Percentiles rank a stretch among this genome's conserved stretches.
phyloP scores from a whole-genome alignment of 2,888 invertebrate species.

The Chloroclysta siterata region DNA sequence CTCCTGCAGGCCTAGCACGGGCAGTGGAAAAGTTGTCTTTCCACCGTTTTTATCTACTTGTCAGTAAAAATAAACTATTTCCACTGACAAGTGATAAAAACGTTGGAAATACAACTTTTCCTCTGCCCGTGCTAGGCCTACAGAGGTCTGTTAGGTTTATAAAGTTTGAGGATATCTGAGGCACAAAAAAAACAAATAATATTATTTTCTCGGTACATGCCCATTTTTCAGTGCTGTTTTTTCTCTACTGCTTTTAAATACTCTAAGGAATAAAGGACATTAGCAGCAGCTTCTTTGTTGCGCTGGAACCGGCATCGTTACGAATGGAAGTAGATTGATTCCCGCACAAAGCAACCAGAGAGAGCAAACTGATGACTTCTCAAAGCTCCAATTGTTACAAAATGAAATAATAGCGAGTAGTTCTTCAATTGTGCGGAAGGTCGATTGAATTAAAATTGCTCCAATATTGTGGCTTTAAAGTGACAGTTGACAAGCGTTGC shows the following conservation, averaged over 20 bases:
- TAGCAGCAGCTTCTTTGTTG: slow-evolving; percentile 71
- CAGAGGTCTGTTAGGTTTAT: no score
- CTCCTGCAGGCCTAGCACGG: no score
- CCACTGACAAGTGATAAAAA: no score
- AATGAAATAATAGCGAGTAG: slow-evolving; percentile 82
- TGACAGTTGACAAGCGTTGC: slow-evolving; percentile 80
- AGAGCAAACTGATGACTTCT: slow-evolving; percentile 58
- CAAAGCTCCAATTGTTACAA: slow-evolving; percentile 76
- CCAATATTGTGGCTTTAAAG: slow-evolving; percentile 74
- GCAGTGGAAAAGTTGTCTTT: no score
- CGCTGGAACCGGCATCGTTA: slow-evolving; percentile 79
- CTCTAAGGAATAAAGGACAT: slow-evolving; percentile 65
- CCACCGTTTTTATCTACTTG: no score
- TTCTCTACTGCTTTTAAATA: slow-evolving; percentile 5
- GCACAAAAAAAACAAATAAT: no score
- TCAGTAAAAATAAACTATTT: no score
- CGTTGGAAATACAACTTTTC: no score
- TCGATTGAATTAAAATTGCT: slow-evolving; percentile 79
- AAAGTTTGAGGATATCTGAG: no score
- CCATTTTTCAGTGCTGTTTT: no score
- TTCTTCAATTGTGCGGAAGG: slow-evolving; percentile 61
- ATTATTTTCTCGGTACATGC: no score
- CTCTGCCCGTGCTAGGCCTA: no score
- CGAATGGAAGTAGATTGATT: slow-evolving; percentile 77
- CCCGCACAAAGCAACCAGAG: slow-evolving; percentile 75